These are phyloP conservation scores for Anastatus disparis DNA, from an alignment of 1,140 invertebrate genomes.

Conservation along the genomic window DNA sequence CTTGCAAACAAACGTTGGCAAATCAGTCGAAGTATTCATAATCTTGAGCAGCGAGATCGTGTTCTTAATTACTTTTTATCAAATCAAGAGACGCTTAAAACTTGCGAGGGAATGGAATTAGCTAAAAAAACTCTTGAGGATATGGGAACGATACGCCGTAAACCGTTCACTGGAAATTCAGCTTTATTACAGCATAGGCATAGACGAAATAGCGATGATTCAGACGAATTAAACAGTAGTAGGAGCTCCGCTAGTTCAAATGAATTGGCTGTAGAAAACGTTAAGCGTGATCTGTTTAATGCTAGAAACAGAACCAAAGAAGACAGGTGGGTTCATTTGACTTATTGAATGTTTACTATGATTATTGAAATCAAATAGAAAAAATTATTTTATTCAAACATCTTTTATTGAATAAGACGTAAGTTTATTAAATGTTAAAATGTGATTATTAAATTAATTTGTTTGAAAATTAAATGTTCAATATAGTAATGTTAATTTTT, in stretches of 20 bases:
- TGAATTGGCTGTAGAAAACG: not conserved
- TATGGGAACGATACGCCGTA: too few species aligned
- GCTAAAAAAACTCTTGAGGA: conserved; percentile 45
- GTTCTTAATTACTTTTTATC: conserved; percentile 55
- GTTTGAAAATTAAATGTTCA: too few species aligned
- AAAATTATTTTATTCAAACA: too few species aligned
- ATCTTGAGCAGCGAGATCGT: conserved; percentile 55
- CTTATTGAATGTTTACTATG: too few species aligned
- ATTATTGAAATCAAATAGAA: too few species aligned
- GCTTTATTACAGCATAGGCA: conserved; percentile 1
- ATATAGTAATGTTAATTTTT: too few species aligned
- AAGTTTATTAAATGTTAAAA: too few species aligned
- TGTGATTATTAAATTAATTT: too few species aligned
- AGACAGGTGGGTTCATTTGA: conserved; percentile 45
- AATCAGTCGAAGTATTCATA: conserved; percentile 55
- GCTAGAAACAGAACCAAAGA: conserved; percentile 40
- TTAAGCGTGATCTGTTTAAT: conserved; percentile 23
- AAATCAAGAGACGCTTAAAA: conserved; percentile 53
- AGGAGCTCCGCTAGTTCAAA: not conserved
- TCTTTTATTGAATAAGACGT: too few species aligned
- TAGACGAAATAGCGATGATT: conserved; percentile 3
- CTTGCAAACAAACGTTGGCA: conserved; percentile 49
- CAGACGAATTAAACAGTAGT: conserved; percentile 18
- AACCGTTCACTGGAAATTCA: not conserved
- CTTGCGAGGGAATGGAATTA: conserved; percentile 45